Conservation (phyloP, 2,797 vertebrate genomes). For the Scyliorhinus canicula region DNA sequence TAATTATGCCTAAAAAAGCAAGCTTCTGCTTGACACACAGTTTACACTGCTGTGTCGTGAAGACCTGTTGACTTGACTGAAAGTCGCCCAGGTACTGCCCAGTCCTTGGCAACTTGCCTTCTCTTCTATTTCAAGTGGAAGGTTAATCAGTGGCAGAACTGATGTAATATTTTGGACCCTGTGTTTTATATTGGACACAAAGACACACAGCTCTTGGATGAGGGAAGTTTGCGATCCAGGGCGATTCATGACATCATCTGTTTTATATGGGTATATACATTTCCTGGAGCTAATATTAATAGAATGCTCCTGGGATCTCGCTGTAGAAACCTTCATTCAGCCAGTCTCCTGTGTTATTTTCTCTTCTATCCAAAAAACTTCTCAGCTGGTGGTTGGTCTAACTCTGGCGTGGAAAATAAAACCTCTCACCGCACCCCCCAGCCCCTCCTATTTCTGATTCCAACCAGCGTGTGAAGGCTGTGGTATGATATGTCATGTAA, state of each 20-base stretch:
- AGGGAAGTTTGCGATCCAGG: background rate
- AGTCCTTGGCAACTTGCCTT: background rate
- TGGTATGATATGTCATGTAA: background rate
- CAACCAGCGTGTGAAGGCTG: background rate
- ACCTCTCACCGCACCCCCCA: background rate
- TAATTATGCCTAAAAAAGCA: background rate
- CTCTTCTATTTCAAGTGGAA: background rate
- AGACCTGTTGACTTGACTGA: background rate
- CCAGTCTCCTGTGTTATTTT: background rate
- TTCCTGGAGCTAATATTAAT: conserved; percentile 17
- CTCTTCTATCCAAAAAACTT: background rate
- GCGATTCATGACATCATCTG: conserved; percentile 9
- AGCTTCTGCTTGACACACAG: too few relatives aligned
- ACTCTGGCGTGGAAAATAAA: background rate
- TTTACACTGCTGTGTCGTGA: background rate
- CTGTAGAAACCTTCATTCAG: conserved; percentile 6
- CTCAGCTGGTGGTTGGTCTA: background rate
- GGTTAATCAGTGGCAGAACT: background rate
- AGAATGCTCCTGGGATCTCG: background rate
- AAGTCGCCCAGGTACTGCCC: background rate
- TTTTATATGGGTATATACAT: conserved; percentile 6
- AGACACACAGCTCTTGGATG: background rate
- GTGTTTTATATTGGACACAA: background rate
- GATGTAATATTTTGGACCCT: background rate
- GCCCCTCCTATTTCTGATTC: background rate